These are phyloP conservation scores for Galeruca laticollis DNA, from an alignment of 2,888 invertebrate species.

Conservation along the genomic window DNA sequence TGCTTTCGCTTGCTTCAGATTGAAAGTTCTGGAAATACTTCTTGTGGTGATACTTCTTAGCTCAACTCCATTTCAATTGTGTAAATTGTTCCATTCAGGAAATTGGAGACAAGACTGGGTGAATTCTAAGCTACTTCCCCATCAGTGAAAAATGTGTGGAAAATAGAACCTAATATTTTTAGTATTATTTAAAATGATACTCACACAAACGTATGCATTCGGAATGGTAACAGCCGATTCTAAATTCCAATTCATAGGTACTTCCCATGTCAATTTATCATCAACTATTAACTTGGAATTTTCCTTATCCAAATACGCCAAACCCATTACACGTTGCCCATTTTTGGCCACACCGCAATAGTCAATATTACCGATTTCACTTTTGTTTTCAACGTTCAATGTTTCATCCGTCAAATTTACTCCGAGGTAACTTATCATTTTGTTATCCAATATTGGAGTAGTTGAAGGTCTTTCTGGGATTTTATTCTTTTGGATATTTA, in stretches of 20 bases:
- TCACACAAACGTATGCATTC: conserved; percentile 79
- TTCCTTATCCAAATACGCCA: conserved; percentile 66
- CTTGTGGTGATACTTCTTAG: too few relatives aligned
- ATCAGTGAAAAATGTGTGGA: too few relatives aligned
- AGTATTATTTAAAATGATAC: too few relatives aligned
- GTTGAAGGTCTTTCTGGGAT: conserved; percentile 2
- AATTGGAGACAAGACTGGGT: too few relatives aligned
- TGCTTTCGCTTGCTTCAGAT: too few relatives aligned
- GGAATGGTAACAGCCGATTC: conserved; percentile 84
- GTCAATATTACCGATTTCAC: conserved; percentile 62
- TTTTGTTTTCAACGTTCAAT: conserved; percentile 50
- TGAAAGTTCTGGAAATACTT: too few relatives aligned
- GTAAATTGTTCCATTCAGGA: too few relatives aligned
- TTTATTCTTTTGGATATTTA: conserved; percentile 49
- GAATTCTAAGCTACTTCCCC: too few relatives aligned
- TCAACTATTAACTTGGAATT: conserved; percentile 60
- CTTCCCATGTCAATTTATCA: conserved; percentile 72
- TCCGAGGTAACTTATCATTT: conserved; percentile 59
- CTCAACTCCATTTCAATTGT: too few relatives aligned
- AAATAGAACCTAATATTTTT: too few relatives aligned
- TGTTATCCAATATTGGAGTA: conserved; percentile 50
- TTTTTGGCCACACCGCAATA: conserved; percentile 63
- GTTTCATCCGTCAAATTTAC: conserved; percentile 63
- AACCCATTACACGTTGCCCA: conserved; percentile 77
- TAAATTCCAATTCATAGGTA: conserved; percentile 80